Percentiles rank a stretch among this genome's conserved stretches.
These are phyloP conservation scores for Acropora tenuis DNA, from an alignment of 64 coral and sea anemone genomes.

Conservation along the genomic window DNA sequence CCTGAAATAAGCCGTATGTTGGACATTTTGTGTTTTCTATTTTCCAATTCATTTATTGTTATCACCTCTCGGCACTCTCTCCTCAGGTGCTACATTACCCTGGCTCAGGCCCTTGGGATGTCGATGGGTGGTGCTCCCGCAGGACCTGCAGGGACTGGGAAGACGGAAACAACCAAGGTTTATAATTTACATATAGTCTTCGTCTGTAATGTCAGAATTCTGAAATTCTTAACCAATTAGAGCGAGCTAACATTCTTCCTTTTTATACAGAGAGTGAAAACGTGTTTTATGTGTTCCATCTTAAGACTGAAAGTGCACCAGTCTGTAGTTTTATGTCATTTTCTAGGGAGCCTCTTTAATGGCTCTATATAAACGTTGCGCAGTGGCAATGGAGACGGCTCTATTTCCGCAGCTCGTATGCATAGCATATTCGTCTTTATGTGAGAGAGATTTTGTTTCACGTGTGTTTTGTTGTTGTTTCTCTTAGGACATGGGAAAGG, in stretches of 20 bases:
- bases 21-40: too few relatives aligned
- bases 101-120: constrained; percentile 97
- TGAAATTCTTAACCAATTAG: too few relatives aligned
- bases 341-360: background rate
- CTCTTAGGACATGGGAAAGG: constrained; percentile 97
- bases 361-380: too few relatives aligned
- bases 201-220: too few relatives aligned
- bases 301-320: background rate
- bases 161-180: constrained; percentile 98
- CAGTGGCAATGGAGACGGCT: too few relatives aligned
- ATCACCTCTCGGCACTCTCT: too few relatives aligned
- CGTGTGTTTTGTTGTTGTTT: background rate
- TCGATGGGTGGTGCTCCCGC: constrained; percentile 99
- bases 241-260: too few relatives aligned
- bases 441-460: background rate
- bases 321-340: background rate
- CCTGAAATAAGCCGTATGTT: too few relatives aligned
- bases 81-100: constrained; percentile 94
- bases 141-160: constrained; percentile 97
- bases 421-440: too few relatives aligned
- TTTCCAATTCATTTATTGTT: too few relatives aligned
- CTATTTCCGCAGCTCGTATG: too few relatives aligned
- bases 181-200: background rate
- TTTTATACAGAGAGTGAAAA: too few relatives aligned
- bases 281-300: background rate